Base-by-base conservation (phyloP, 2,797 vertebrate genomes). In the Leptodactylus fallax region DNA sequence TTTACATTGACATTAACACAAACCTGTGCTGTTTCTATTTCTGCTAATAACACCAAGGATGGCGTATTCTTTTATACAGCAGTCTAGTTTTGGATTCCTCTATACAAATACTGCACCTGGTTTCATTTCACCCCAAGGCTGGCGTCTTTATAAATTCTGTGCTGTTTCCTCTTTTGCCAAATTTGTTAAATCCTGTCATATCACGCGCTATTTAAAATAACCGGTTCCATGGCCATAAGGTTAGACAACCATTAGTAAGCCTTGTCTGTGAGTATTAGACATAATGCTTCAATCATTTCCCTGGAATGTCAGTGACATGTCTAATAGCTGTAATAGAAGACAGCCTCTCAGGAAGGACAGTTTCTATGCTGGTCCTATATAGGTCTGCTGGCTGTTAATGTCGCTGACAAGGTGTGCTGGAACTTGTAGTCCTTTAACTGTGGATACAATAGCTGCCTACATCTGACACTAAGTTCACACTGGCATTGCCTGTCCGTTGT, bases 81-180 rank as follows among this genome's bases (percentile, higher is more conserved):
- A 80, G 51, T 60, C 12, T 71, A 16, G 51, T 45, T 19, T 80
- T 80, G 6, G 27, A 65, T 86, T 80, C 55, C 53, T 81, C 63
- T 19, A 81, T 72, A 86, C 76, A 81, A 72, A 55, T 51, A 21
- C 77, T 53, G 23, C 55, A 61, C 79, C 58, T 25, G n/a, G 23
- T 53, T 61, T 63, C 16, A 58, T 77, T 87, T 82, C 65, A 81
- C 47, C 45, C 56, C 17, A 23, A 74, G 85, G 36, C 53, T n/a
- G 23, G 17, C 23, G 51, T 16, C 53, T 81, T 72, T 13, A 79
- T 27, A 25, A 80, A 21, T 19, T 71, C 27, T 58, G 23, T 21
- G 10, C 53, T 13, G 27, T 80, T 61, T 80, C 25, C 78, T 61
- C 56, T 25, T 49, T 81, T n/a, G 12, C 36, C 14, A 14, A 65